Base-by-base conservation (phyloP, 2,797 vertebrate genomes). In the Coccyzus lansbergi region DNA sequence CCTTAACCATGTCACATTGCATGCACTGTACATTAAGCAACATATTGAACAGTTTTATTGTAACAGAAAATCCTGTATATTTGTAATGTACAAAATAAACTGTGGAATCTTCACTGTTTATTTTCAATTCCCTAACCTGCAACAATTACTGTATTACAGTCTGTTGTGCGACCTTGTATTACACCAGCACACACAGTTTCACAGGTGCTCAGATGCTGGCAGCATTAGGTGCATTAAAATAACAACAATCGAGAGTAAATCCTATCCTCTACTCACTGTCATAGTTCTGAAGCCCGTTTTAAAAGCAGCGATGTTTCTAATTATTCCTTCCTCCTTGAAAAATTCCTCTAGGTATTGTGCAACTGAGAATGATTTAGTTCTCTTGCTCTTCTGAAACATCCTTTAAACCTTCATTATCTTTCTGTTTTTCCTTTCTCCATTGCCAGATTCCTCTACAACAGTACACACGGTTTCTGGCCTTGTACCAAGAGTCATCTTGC, bases 1-100 rank as follows among this genome's bases (percentile, higher is more conserved):
- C 95, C 19, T 18, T 60, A 89, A 79, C 64, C 42, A 44, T 77
- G 78, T 31, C 71, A 90, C 51, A 74, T 1, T 48, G 59, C 81
- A 92, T 42, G 79, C 78, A n/a, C 38, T 20, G 48, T 80, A 53
- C 48, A 80, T 82, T 83, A 89, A 90, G 67, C 10, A 84, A 77
- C 49, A 92, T 36, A 79, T 0, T 9, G 51, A 90, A 78, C 71
- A 78, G 56, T 46, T 83, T 34, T 75, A 79, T 24, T 48, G 34
- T 34, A 84, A 84, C 29, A 87, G 53, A 88, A 94, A 94, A 89
- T 71, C 40, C 53, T 64, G 28, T 44, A 58, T 11, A n/a, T 63
- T 63, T 75, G 18, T 81, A 70, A 78, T 1, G 3, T 20, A 71
- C 38, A 72, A 79, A 91, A 81, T 71, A 15, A 83, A 71, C 24